phyloP scores from a whole-genome alignment of 2,113 vertebrate species.

The Girardinichthys multiradiatus region DNA sequence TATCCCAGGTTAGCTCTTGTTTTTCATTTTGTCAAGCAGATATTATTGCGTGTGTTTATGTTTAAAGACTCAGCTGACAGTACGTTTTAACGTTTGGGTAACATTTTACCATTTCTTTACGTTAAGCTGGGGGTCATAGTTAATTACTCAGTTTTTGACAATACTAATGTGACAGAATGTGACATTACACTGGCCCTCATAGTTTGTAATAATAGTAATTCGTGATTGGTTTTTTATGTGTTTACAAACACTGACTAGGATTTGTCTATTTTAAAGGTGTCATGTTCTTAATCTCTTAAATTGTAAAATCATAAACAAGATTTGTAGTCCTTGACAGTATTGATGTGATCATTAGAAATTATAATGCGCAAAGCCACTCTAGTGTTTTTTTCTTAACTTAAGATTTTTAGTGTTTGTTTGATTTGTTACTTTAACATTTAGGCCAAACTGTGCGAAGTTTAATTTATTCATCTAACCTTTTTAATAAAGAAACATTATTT shows the following conservation, averaged over 20 bases:
- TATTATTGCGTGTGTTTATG: no score
- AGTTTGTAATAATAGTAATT: background rate
- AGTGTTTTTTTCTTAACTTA: background rate
- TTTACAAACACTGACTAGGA: no score
- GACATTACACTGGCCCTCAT: background rate
- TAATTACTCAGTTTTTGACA: background rate
- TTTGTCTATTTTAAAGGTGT: background rate
- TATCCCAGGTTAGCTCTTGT: background rate
- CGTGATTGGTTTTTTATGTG: no score
- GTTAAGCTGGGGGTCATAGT: no score
- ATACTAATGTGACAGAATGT: no score
- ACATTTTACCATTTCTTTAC: no score
- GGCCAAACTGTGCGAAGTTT: background rate
- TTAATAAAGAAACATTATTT: background rate
- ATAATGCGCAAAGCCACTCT: no score
- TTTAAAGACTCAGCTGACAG: no score
- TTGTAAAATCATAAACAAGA: background rate
- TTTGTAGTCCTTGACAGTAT: background rate
- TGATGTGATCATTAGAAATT: background rate
- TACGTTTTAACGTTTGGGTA: no score
- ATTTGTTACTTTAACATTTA: background rate
- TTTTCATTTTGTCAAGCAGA: background rate
- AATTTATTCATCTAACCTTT: background rate
- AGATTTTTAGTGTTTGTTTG: background rate
- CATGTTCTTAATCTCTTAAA: background rate